Evolutionary conservation across 2,888 invertebrate species (phyloP), one percentile per base, ranked within the genome.

Genomic region (Pseudococcus longispinus): DNA sequence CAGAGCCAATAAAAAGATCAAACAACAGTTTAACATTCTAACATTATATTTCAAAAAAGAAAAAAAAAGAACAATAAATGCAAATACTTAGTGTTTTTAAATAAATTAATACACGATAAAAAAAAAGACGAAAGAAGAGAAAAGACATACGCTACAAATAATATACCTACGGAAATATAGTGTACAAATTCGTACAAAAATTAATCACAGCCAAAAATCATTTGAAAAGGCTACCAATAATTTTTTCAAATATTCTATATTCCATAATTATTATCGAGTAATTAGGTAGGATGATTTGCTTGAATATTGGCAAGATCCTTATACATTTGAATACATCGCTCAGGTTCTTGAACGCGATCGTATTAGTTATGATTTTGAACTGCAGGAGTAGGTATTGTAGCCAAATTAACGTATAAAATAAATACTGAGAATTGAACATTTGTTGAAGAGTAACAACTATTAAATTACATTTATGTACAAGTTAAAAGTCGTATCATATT

Each of bases 171-270:
- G 83, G 26, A 83, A 82, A 82, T 82, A 20, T 42, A 44, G n/a
- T 20, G 46, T 46, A 51, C n/a, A 42, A 83, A 42, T 8, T 51
- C 83, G 70, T 70, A 70, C 18, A 83, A 51, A 15, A 83, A 51
- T 46, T 13, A 51, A 83, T 83, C 83, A 29, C 83, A 46, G 29
- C 42, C 42, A 82, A 82, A 82, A 82, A 82, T 11, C 26, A 82
- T 44, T 42, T 60, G 60, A 32, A 70, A 70, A 70, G 29, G 15
- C 29, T 70, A 32, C 70, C 6, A 26, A 29, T 26, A 29, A 18
- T 29, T 70, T 26, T 18, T 70, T 26, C 4, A 29, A 70, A 18
- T 32, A 18, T 29, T 29, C 18, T 13, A 29, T 29, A 60, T 29
- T 29, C 18, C 29, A 15, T 3, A 60, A 60, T 60, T 60, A 70